Base-by-base conservation (phyloP, 2,113 vertebrate genomes). In the Rattus norvegicus region DNA sequence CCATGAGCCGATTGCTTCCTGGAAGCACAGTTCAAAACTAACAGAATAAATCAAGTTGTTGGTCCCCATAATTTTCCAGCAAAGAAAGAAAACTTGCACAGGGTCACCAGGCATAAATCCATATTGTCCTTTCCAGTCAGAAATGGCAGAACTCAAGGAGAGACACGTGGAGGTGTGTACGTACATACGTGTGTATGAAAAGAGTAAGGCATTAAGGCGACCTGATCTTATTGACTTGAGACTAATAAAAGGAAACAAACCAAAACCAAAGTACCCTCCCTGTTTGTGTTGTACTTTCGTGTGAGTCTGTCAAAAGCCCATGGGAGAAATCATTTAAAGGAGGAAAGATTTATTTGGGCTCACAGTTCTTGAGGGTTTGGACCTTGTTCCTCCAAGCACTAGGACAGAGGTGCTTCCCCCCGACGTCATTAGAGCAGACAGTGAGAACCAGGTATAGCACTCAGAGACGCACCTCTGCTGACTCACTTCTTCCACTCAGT, bases 1-100 rank as follows among this genome's bases (percentile, higher is more conserved):
- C 95, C 79, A 92, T 88, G 79, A 97, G 52, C 95, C 97, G 95
- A 97, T 96, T 96, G 94, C 96, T 98, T 96, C 97, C 96, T 97
- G 97, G 96, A 96, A 97, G 47, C 61, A 54, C 61, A 91, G 86
- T 97, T 97, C 91, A 97, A 95, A 97, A 95, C 86, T 94, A 94
- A 92, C 28, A 47, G 52, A 96, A 95, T 97, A 98, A 97, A 98
- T 98, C 97, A 97, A 92, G 83, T 85, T 95, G 36, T 92, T 96
- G 65, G 5, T 91, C 30, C 72, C n/a, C 83, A 94, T 96, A 98
- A 97, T 96, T 97, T 95, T 98, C 85, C 83, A 95, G 47, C 92
- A 93, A 95, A 96, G 81, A 90, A 97, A 94, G 91, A 90, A 95
- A 96, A 95, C 87, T 97, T 95, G 36, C 70, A 96, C 79, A 33